phyloP scores from a whole-genome alignment of 2,797 vertebrate genomes.

The Artibeus lituratus region DNA sequence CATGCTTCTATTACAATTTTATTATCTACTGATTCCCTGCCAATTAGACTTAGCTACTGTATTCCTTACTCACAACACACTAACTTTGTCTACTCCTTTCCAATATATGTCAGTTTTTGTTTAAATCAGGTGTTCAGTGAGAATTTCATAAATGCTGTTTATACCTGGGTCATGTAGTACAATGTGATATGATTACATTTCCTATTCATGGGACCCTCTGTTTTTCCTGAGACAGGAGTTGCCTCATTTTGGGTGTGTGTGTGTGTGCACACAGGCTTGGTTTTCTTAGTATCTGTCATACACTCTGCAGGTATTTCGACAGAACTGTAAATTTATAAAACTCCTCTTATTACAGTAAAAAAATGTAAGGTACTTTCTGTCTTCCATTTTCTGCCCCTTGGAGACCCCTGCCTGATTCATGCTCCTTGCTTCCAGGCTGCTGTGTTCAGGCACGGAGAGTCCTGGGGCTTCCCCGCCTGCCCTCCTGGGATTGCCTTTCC shows the following conservation, averaged over 20 bases:
- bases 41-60: neutral
- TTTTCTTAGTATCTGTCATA: neutral
- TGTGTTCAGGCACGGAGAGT: neutral
- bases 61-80: neutral
- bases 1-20: conserved; percentile 1
- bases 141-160: conserved; percentile 12
- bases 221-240: neutral
- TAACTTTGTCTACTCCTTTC: neutral
- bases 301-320: neutral
- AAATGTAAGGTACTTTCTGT: neutral
- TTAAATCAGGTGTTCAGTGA: neutral
- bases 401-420: neutral
- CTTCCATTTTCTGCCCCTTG: neutral
- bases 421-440: neutral
- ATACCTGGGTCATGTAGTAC: neutral
- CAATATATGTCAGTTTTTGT: neutral
- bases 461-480: neutral
- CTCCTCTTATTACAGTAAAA: neutral
- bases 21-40: neutral
- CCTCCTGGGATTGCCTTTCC: neutral
- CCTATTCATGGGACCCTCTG: neutral
- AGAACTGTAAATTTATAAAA: neutral
- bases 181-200: neutral
- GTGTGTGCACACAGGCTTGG: neutral
- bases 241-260: neutral